phyloP scores from a whole-genome alignment of 2,797 vertebrate species.

The Carduelis carduelis region DNA sequence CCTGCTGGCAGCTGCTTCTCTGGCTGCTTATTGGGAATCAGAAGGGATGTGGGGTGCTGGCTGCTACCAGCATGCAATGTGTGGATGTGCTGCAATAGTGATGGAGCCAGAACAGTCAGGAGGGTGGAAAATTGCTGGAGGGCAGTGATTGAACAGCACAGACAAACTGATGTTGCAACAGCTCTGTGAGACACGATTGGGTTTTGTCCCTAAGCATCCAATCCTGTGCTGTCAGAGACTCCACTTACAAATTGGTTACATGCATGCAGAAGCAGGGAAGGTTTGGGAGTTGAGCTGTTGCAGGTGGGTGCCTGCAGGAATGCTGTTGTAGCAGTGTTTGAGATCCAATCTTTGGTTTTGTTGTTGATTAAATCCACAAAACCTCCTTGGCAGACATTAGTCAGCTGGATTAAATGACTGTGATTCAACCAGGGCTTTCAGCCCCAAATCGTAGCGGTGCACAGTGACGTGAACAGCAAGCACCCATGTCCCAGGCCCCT shows the following conservation, averaged over 20 bases:
- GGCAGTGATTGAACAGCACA: not conserved
- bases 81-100: not conserved
- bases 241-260: not conserved
- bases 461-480: not conserved
- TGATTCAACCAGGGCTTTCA: fast-evolving
- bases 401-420: not conserved
- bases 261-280: not conserved
- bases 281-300: not conserved
- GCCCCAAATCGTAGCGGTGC: not conserved
- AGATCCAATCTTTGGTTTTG: not conserved
- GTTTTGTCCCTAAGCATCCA: not conserved
- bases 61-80: not conserved
- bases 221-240: not conserved
- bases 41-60: not conserved
- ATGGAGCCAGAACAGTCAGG: not conserved
- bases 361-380: not conserved
- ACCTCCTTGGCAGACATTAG: not conserved
- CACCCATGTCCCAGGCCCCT: fast-evolving
- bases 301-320: not conserved
- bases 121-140: slow-evolving; percentile 25
- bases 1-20: not conserved
- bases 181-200: not conserved
- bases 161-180: not conserved
- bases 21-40: not conserved
- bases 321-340: not conserved